Evolutionary conservation across 2,888 invertebrate species (phyloP).

Genomic region (Machimus atricapillus): DNA sequence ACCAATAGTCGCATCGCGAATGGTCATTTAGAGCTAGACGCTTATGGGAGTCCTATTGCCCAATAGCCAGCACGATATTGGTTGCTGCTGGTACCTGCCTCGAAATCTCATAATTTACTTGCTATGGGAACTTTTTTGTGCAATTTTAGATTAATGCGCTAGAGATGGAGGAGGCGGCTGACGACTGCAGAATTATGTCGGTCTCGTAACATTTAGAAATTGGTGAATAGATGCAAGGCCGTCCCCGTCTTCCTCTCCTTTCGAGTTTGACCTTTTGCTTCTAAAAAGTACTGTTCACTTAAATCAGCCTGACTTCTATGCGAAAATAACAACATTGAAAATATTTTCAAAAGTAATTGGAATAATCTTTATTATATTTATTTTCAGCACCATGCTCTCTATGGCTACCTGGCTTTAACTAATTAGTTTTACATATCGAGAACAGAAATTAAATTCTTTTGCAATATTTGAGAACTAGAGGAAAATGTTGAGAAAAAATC

Average conservation of each 20-base stretch:
- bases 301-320: neutral
- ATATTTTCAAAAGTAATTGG: neutral
- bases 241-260: neutral
- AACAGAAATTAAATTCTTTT: neutral
- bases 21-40: neutral
- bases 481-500: no score
- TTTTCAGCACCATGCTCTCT: neutral
- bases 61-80: slow-evolving; percentile 7
- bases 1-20: neutral
- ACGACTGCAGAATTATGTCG: neutral
- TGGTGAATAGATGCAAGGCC: neutral
- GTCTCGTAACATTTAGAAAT: neutral
- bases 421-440: neutral
- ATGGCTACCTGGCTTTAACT: neutral
- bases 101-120: neutral
- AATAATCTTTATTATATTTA: neutral
- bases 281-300: neutral
- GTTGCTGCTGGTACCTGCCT: neutral
- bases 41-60: neutral
- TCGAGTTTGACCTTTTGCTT: neutral
- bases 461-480: no score
- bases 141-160: neutral
- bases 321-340: neutral
- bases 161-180: neutral
- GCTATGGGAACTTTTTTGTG: slow-evolving; percentile 16